Conservation (phyloP, 2,888 invertebrate genomes). For the Thelaira solivaga region DNA sequence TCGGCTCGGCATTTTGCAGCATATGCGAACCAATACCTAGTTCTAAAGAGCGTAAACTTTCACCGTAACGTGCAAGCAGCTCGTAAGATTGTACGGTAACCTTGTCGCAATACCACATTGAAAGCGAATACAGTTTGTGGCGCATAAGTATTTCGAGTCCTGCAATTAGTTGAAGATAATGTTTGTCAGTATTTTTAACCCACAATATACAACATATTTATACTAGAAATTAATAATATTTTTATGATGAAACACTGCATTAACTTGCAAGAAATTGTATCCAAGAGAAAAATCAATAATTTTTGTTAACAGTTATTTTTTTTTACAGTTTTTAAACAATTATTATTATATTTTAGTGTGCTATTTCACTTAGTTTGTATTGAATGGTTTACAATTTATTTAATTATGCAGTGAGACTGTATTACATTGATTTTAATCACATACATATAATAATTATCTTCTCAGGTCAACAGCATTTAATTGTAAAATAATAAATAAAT, state of each 20-base stretch:
- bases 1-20: slow-evolving; percentile 78
- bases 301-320: too few relatives aligned
- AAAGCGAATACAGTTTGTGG: slow-evolving; percentile 86
- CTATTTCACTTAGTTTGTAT: too few relatives aligned
- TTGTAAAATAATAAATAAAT: slow-evolving; percentile 8
- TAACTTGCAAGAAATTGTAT: too few relatives aligned
- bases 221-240: background rate
- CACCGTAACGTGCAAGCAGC: slow-evolving; percentile 83
- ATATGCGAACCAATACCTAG: slow-evolving; percentile 84
- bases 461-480: slow-evolving; percentile 33
- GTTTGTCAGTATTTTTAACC: background rate
- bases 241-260: background rate
- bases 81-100: slow-evolving; percentile 82
- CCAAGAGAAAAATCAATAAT: too few relatives aligned
- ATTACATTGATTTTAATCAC: background rate
- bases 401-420: background rate
- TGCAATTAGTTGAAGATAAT: slow-evolving; percentile 38
- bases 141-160: slow-evolving; percentile 82
- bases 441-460: slow-evolving; percentile 3
- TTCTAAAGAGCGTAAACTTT: slow-evolving; percentile 83
- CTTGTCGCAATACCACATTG: slow-evolving; percentile 85
- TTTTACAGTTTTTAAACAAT: too few relatives aligned
- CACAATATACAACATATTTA: too few relatives aligned
- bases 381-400: too few relatives aligned
- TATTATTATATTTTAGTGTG: too few relatives aligned